Base-by-base conservation (phyloP, 2,888 invertebrate genomes). In the Anaspis maculata region DNA sequence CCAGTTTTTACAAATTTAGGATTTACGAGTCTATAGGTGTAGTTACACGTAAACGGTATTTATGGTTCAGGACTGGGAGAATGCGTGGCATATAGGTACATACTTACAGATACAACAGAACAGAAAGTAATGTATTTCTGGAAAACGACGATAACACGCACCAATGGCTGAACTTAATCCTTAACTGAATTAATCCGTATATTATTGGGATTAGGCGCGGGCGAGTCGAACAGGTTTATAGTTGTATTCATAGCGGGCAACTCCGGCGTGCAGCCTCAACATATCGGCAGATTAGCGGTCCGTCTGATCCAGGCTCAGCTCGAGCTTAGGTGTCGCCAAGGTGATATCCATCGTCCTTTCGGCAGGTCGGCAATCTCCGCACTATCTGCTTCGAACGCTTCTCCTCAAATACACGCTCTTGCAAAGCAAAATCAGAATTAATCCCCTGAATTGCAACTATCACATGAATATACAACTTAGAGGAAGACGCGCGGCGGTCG, bases 211-310 rank as follows among this genome's bases (percentile, higher is more conserved):
- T 64, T 60, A 63, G 52, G 51, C 48, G n/a, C n/a, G 44, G 47
- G 49, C 55, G 55, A 57, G 51, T 52, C 49, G 52, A 57, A 56
- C 52, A 54, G 58, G 56, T 57, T 60, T 56, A 46, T 54, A 46
- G 46, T 48, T 48, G 49, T 51, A 51, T 51, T 49, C 44, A 44
- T 44, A 42, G 40, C 35, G 39, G 38, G 39, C 41, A 35, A 69
- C 69, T 69, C 66, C 67, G 69, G 67, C 73, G 75, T 72, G 75
- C 73, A 70, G 72, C 54, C 55, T 72, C 73, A 70, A 73, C 75
- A 73, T 71, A 73, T 74, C 74, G 71, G 61, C 69, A 73, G 76
- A 76, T 75, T 76, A 75, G 71, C 69, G 67, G 68, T 70, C 71
- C 70, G 54, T 57, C 59, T 57, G 58, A 60, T 60, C 58, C 58